phyloP scores from a whole-genome alignment of 2,797 vertebrate genomes.

The Carapus acus region DNA sequence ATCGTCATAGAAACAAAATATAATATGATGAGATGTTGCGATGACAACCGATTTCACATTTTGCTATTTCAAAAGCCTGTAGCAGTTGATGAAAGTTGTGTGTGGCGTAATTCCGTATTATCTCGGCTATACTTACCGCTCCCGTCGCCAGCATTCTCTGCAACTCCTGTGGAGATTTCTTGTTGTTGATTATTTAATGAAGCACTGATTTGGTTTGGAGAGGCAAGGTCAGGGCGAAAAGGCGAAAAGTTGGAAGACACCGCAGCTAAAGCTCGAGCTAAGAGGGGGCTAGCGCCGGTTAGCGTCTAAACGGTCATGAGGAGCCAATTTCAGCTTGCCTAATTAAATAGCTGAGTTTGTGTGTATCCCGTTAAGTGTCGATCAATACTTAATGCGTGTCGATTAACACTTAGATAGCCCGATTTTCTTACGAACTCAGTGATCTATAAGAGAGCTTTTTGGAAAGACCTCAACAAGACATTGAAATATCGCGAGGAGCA shows the following conservation, averaged over 20 bases:
- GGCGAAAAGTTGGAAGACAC: constrained; percentile 13
- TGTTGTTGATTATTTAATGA: constrained; percentile 1
- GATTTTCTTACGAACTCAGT: too few relatives aligned
- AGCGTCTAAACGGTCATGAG: constrained; percentile 28
- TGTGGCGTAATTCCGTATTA: too few relatives aligned
- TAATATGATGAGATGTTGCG: too few relatives aligned
- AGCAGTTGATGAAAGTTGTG: too few relatives aligned
- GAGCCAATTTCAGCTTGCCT: constrained; percentile 8
- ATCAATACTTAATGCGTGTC: too few relatives aligned
- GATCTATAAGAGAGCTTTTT: not conserved
- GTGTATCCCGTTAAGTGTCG: not conserved
- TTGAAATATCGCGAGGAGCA: constrained; percentile 55
- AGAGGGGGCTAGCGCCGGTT: constrained; percentile 39
- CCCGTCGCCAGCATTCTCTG: constrained; percentile 75
- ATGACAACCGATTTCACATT: too few relatives aligned
- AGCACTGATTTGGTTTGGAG: too few relatives aligned
- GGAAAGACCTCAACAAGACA: not conserved
- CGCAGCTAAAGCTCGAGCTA: not conserved
- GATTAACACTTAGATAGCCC: too few relatives aligned
- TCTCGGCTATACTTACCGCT: constrained; percentile 64
- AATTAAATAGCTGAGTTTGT: not conserved
- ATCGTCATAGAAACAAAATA: too few relatives aligned
- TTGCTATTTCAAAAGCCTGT: too few relatives aligned
- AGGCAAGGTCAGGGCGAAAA: too few relatives aligned
- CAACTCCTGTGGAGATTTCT: constrained; percentile 20